A percentile compares a stretch with the other conserved stretches of the same genome.
Evolutionary conservation across 1,140 invertebrate species (phyloP).

Genomic region (Drosophila lini): DNA sequence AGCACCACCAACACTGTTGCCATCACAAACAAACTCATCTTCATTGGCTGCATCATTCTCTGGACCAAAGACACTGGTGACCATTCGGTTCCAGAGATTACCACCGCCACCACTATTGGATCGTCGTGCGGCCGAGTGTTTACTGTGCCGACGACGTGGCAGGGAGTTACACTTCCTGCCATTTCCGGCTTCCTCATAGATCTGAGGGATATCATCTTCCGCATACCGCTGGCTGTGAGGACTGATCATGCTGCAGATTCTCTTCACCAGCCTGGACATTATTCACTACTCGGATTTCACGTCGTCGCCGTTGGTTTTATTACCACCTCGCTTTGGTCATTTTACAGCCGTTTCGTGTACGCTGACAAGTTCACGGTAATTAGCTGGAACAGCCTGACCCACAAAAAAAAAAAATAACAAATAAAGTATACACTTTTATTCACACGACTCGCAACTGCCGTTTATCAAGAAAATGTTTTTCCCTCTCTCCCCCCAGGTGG

Average conservation of each 20-base stretch:
- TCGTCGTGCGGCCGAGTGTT: background rate
- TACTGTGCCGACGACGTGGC: slow-evolving; percentile 50
- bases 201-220: slow-evolving; percentile 7
- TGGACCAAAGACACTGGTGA: slow-evolving; percentile 47
- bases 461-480: slow-evolving; percentile 65
- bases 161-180: slow-evolving; percentile 44
- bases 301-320: slow-evolving; percentile 21
- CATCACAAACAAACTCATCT: slow-evolving; percentile 15
- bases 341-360: slow-evolving; percentile 37
- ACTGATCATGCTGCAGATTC: slow-evolving; percentile 72
- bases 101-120: slow-evolving; percentile 4
- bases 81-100: slow-evolving; percentile 56
- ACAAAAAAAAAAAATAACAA: slow-evolving; percentile 7
- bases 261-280: slow-evolving; percentile 66
- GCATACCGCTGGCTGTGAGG: slow-evolving; percentile 29
- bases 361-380: slow-evolving; percentile 69
- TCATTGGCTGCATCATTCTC: slow-evolving; percentile 4
- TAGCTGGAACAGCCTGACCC: slow-evolving; percentile 49
- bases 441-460: slow-evolving; percentile 50
- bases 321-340: slow-evolving; percentile 39
- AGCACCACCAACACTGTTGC: slow-evolving; percentile 19
- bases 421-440: slow-evolving; percentile 40
- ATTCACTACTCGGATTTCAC: slow-evolving; percentile 34
- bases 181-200: slow-evolving; percentile 1
- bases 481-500: background rate